Conservation (phyloP, 2,113 vertebrate genomes). For the Rhea pennata region DNA sequence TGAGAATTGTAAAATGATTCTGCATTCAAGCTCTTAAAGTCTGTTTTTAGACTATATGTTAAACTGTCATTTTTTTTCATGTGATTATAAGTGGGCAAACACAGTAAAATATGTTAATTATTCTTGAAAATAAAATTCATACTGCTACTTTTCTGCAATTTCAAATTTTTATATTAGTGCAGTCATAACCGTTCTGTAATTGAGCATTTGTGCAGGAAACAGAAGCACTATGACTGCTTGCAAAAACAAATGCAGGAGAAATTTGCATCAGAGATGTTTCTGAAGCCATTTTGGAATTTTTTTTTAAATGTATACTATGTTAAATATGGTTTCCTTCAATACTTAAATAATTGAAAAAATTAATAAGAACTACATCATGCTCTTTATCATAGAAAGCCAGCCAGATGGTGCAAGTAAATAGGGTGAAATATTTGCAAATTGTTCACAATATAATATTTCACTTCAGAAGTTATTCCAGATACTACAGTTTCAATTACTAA, state of each 20-base stretch:
- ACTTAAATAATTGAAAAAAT: neutral
- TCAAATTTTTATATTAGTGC: neutral
- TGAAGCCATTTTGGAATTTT: neutral
- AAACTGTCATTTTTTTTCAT: neutral
- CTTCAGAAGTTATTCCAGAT: neutral
- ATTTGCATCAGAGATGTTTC: neutral
- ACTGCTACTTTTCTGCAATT: neutral
- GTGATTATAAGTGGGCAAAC: neutral
- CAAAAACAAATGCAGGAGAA: neutral
- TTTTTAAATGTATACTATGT: neutral
- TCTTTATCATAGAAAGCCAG: neutral
- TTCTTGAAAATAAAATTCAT: neutral
- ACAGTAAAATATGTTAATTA: neutral
- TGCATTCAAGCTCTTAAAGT: rapidly evolving
- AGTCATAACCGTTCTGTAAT: neutral
- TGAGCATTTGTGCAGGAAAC: neutral
- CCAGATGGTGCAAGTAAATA: neutral
- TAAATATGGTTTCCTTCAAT: neutral
- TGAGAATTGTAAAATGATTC: neutral
- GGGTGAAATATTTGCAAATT: neutral
- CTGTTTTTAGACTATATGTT: neutral
- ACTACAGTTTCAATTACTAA: neutral
- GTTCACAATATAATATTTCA: neutral
- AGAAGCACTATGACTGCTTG: neutral
- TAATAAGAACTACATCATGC: neutral